Evolutionary conservation across 2,888 invertebrate genomes (phyloP).

Genomic region (Drosophila quinaria): DNA sequence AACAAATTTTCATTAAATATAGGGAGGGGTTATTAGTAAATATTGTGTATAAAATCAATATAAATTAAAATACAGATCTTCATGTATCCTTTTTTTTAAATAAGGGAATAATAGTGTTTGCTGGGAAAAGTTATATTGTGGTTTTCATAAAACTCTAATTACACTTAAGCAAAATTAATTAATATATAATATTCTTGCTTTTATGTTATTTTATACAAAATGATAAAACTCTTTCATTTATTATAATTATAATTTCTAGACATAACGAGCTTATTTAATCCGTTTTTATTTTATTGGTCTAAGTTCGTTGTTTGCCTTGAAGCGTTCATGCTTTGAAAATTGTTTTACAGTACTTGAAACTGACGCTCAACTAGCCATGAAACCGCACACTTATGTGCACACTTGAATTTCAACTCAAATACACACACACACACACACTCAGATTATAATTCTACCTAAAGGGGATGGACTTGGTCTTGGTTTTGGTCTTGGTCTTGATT

Average conservation of each 20-base stretch:
- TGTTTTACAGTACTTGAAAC: constrained; percentile 48
- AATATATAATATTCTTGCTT: too few relatives aligned
- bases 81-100: too few relatives aligned
- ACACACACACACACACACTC: constrained; percentile 15
- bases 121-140: too few relatives aligned
- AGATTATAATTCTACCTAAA: neutral
- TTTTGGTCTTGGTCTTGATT: constrained; percentile 21
- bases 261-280: constrained; percentile 15
- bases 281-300: constrained; percentile 15
- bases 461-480: constrained; percentile 26
- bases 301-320: constrained; percentile 29
- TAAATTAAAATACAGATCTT: too few relatives aligned
- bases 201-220: neutral
- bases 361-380: constrained; percentile 68
- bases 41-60: too few relatives aligned
- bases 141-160: neutral
- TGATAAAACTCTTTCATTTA: too few relatives aligned
- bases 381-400: constrained; percentile 67
- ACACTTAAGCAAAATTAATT: neutral
- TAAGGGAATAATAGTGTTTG: too few relatives aligned
- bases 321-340: constrained; percentile 45
- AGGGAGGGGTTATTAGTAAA: too few relatives aligned
- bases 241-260: neutral
- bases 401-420: constrained; percentile 50
- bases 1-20: too few relatives aligned